Conservation (phyloP, 2,797 vertebrate genomes). For the Botia almorhae region DNA sequence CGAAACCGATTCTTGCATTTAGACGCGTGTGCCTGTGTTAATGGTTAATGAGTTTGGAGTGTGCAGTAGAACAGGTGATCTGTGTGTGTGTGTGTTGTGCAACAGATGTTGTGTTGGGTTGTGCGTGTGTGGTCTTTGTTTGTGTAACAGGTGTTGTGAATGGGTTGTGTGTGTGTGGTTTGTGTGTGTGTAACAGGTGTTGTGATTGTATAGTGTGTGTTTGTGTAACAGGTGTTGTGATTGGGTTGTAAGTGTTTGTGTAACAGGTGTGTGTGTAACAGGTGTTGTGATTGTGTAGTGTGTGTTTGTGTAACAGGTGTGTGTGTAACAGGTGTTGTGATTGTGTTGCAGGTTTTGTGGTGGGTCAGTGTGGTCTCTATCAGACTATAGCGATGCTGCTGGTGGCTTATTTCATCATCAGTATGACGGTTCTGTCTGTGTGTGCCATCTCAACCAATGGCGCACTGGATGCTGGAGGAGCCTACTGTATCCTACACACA, state of each 20-base stretch:
- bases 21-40: too few species aligned
- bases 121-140: too few species aligned
- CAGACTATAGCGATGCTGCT: constrained; percentile 85
- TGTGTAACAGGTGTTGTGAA: too few species aligned
- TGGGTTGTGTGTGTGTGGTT: too few species aligned
- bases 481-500: constrained; percentile 86
- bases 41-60: too few species aligned
- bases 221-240: background rate
- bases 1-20: too few species aligned
- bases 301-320: constrained; percentile 26
- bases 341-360: constrained; percentile 72
- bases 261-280: constrained; percentile 28
- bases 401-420: constrained; percentile 91
- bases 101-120: too few species aligned
- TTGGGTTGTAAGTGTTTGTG: constrained; percentile 21
- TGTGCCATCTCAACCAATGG: constrained; percentile 93
- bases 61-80: too few species aligned
- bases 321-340: constrained; percentile 23
- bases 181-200: too few species aligned
- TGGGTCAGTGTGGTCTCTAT: constrained; percentile 88
- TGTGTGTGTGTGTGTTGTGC: too few species aligned
- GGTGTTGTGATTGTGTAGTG: constrained; percentile 36
- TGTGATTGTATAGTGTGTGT: background rate
- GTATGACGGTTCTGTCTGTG: constrained; percentile 89
- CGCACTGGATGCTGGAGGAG: constrained; percentile 88